Evolutionary conservation across 2,113 vertebrate genomes (phyloP).

Genomic region (Tachysurus fulvidraco): DNA sequence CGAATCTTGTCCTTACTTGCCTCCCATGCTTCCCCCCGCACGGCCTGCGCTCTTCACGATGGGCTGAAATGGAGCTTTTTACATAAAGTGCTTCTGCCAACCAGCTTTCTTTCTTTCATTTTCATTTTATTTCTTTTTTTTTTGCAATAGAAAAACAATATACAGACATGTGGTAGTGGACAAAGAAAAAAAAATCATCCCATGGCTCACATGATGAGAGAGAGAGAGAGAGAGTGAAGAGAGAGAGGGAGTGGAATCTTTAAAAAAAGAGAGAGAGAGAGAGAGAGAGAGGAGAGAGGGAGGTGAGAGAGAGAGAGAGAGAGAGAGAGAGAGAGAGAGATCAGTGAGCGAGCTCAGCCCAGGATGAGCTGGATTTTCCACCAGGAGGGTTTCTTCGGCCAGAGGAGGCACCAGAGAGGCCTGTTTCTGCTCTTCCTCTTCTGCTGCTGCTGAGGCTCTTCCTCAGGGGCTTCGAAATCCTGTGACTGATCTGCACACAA

Average conservation of each 20-base stretch:
- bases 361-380: conserved; percentile 95
- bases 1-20: conserved; percentile 68
- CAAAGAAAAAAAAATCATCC: conserved; percentile 42
- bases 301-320: too few species aligned
- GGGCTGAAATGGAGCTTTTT: conserved; percentile 71
- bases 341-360: conserved; percentile 74
- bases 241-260: conserved; percentile 35
- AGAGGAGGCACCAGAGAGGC: conserved; percentile 73
- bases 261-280: conserved; percentile 56
- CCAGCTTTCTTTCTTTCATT: conserved; percentile 65
- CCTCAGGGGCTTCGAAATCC: conserved; percentile 50
- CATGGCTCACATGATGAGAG: conserved; percentile 51
- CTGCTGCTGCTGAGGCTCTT: conserved; percentile 48
- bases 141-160: conserved; percentile 72
- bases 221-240: conserved; percentile 44
- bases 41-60: conserved; percentile 72
- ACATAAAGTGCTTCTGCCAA: conserved; percentile 83
- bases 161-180: conserved; percentile 64
- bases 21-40: conserved; percentile 69
- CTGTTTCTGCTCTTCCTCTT: conserved; percentile 79
- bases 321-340: conserved; percentile 55
- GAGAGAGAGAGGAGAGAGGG: too few species aligned
- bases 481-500: conserved; percentile 68
- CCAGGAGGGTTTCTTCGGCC: conserved; percentile 94
- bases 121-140: conserved; percentile 54